Evolutionary conservation across 2,797 vertebrate species (phyloP).

Genomic region (Phrynocephalus vlangalii): DNA sequence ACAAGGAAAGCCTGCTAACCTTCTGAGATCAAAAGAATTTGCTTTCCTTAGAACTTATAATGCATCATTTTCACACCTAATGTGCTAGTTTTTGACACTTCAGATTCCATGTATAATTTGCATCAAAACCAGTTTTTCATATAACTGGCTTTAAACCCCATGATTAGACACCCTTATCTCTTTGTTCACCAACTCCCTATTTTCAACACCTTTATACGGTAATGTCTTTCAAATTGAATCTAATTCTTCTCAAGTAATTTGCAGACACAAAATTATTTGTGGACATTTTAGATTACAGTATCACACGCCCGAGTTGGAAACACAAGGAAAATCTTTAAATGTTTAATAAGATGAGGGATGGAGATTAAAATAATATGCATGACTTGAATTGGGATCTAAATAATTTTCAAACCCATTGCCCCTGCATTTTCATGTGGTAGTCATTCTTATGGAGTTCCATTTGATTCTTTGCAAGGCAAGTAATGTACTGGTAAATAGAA

Average conservation of each 20-base stretch:
- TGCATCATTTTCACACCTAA: conserved; percentile 21
- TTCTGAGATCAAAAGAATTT: conserved; percentile 10
- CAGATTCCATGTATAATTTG: neutral
- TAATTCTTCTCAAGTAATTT: conserved; percentile 33
- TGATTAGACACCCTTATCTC: conserved; percentile 22
- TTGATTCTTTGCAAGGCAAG: neutral
- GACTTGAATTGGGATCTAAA: neutral
- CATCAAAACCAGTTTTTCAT: conserved; percentile 24
- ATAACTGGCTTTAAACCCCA: neutral
- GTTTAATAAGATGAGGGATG: neutral
- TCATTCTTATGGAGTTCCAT: neutral
- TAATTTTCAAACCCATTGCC: neutral
- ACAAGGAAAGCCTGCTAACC: neutral
- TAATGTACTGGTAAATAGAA: neutral
- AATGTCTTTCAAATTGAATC: neutral
- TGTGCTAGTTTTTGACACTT: conserved; percentile 10
- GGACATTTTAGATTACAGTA: conserved; percentile 1
- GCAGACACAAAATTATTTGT: neutral
- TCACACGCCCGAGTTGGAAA: neutral
- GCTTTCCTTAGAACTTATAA: conserved; percentile 30
- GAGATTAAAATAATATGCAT: neutral
- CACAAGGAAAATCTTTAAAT: neutral
- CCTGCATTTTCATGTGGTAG: neutral
- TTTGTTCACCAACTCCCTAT: conserved; percentile 9
- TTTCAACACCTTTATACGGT: conserved; percentile 21